Base-by-base conservation (phyloP, 53 echinoderm and acorn worm genomes). In the Astropecten irregularis region DNA sequence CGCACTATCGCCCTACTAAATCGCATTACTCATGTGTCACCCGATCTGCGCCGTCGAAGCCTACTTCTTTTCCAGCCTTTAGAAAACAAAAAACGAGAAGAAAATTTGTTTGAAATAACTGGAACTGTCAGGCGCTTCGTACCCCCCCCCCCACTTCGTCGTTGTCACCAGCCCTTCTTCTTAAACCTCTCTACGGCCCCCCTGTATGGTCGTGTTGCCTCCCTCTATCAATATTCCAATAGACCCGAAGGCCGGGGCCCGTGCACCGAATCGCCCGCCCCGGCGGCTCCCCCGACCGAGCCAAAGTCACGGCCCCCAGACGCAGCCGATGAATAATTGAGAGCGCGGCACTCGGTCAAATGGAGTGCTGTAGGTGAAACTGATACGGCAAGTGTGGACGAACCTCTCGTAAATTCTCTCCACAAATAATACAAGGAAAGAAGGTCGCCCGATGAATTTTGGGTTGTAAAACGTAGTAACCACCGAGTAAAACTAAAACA, bases 1-100 rank as follows among this genome's bases (percentile, higher is more conserved):
- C n/a, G 53, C 53, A 19, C 53, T 53, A 53, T 19, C 4, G 53
- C 11, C 11, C 53, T 19, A 53, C 3, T 53, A 53, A 53, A 53
- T 53, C 53, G 53, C 48, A 69, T 69, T 69, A 69, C 69, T 69
- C 69, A 69, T 69, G 28, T 69, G 69, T 69, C 69, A 69, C 46
- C 47, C 28, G 69, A 69, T 69, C 69, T 48, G 25, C 44, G 27
- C 46, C 69, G 69, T 46, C 46, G 42, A 30, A 18, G 25, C 11
- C 46, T 26, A 40, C 46, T 69, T 48, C 47, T 42, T 26, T 48
- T 69, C 48, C 6, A 48, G 46, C 16, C 53, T 13, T n/a, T n/a
- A 44, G 69, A 26, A 69, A 48, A 26, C 36, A 38, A 67, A 20
- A 7, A 18, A 22, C 38, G 68, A 40, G 14, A 10, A 19, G 21